Conservation (phyloP, 1,140 invertebrate species). For the Carposina sasakii region DNA sequence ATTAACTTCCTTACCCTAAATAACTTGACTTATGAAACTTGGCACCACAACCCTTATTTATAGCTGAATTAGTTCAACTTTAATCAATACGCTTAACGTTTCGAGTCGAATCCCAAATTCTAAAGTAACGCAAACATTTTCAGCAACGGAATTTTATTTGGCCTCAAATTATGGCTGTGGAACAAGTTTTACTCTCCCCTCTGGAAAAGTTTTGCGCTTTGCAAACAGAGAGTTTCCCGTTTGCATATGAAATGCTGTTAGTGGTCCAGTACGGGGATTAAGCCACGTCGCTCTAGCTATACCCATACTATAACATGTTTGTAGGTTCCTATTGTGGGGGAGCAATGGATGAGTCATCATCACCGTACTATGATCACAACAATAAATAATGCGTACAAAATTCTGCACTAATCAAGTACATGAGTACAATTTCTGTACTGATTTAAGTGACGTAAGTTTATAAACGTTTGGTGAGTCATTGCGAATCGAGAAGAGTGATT, state of each 20-base stretch:
- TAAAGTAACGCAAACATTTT: conserved; percentile 8
- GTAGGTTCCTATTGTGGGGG: not conserved
- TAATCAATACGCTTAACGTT: not conserved
- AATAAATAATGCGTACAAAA: not conserved
- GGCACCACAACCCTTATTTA: too few species aligned
- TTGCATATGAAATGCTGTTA: conserved; percentile 37
- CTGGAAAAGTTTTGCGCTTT: conserved; percentile 30
- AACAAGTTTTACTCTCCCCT: conserved; percentile 21
- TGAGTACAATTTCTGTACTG: conserved; percentile 25
- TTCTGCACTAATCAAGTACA: not conserved
- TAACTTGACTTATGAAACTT: conserved; percentile 10
- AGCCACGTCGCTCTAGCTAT: conserved; percentile 12
- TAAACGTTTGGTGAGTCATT: conserved; percentile 41
- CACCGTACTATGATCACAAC: not conserved
- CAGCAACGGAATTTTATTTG: conserved; percentile 17
- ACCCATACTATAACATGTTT: not conserved
- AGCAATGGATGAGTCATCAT: conserved; percentile 2
- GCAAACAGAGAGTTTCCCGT: conserved; percentile 31
- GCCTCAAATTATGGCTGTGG: conserved; percentile 20
- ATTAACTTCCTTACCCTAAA: conserved; percentile 33
- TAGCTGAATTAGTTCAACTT: too few species aligned
- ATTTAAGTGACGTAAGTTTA: conserved; percentile 42
- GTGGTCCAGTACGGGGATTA: conserved; percentile 27
- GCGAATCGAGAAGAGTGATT: not conserved
- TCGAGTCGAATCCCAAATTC: not conserved